Conservation (phyloP, 2,797 vertebrate species). For the Picus viridis region DNA sequence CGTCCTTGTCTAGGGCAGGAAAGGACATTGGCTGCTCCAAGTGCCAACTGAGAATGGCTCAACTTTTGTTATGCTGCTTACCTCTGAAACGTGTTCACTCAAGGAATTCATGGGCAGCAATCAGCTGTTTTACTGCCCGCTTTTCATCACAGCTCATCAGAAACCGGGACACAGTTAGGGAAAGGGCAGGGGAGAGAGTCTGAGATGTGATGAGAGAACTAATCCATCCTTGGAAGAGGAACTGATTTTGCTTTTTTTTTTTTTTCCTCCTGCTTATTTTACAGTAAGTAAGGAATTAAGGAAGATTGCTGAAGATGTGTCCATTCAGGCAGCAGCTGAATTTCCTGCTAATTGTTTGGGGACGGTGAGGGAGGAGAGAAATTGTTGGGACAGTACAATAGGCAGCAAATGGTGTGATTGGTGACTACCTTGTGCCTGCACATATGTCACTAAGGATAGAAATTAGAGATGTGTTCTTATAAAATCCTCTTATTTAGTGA, state of each 20-base stretch:
- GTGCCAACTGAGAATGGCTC: not conserved
- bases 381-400: not conserved
- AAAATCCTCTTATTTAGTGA: not conserved
- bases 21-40: not conserved
- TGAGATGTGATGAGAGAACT: not conserved
- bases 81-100: not conserved
- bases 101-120: not conserved
- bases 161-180: not conserved
- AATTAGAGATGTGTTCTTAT: not conserved
- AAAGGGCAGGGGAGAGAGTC: not conserved
- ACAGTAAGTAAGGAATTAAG: conserved; percentile 50
- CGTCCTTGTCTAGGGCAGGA: not conserved
- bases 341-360: conserved; percentile 22
- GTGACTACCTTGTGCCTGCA: not conserved
- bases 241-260: not conserved
- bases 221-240: not conserved
- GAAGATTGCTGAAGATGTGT: conserved; percentile 47
- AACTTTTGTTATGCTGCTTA: not conserved
- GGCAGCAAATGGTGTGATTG: not conserved
- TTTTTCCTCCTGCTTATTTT: not conserved
- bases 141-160: not conserved
- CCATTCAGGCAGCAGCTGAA: conserved; percentile 57
- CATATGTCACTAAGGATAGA: not conserved
- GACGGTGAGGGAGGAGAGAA: not conserved
- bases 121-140: not conserved